Conservation (phyloP, 2,888 invertebrate genomes). For the Orchesellides sinensis region DNA sequence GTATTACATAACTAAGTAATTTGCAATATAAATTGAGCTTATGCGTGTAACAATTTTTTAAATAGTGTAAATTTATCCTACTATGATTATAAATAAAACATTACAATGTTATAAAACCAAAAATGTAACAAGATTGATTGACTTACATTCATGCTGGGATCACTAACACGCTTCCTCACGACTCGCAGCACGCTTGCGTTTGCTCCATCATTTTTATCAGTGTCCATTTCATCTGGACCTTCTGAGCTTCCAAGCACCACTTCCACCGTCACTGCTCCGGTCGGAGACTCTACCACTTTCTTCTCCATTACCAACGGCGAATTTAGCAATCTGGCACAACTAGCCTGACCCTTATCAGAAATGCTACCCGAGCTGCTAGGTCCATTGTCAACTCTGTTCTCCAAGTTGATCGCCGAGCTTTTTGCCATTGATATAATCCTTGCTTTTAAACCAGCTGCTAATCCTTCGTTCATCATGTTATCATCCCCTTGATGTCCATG, state of each 20-base stretch:
- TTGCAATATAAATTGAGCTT: too few relatives aligned
- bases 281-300: slow-evolving; percentile 67
- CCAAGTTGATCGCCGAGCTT: slow-evolving; percentile 53
- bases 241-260: slow-evolving; percentile 72
- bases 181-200: slow-evolving; percentile 72
- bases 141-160: slow-evolving; percentile 69
- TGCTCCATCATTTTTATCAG: slow-evolving; percentile 47
- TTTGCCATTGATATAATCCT: slow-evolving; percentile 69
- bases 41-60: too few relatives aligned
- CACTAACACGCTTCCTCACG: slow-evolving; percentile 72
- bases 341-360: slow-evolving; percentile 33
- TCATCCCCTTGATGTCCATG: slow-evolving; percentile 42
- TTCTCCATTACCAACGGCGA: slow-evolving; percentile 71
- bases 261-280: slow-evolving; percentile 71
- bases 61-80: too few relatives aligned
- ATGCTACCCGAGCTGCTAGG: background rate
- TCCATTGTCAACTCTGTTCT: slow-evolving; percentile 51
- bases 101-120: background rate
- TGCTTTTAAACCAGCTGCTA: slow-evolving; percentile 72
- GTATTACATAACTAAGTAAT: too few relatives aligned
- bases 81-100: too few relatives aligned
- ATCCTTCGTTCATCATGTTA: slow-evolving; percentile 71
- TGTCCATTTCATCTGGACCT: slow-evolving; percentile 62
- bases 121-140: background rate
- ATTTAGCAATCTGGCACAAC: slow-evolving; percentile 60